These are phyloP conservation scores for Lonchura striata DNA, from an alignment of 2,113 vertebrate genomes.

Conservation along the genomic window DNA sequence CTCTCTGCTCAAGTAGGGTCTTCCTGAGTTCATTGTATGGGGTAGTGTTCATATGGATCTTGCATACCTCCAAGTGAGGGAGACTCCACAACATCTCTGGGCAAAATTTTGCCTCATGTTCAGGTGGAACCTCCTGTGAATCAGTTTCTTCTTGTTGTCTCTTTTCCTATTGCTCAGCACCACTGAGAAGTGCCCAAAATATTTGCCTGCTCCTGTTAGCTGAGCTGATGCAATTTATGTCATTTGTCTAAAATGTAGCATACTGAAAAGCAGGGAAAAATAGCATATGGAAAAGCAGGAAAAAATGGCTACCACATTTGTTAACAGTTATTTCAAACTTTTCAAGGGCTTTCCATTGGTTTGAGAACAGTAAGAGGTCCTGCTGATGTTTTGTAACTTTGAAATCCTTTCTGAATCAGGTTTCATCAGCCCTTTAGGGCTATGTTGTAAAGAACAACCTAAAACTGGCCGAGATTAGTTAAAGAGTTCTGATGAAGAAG, in stretches of 20 bases:
- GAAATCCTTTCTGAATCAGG: background rate
- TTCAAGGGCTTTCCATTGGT: background rate
- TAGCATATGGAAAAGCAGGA: background rate
- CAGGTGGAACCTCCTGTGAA: background rate
- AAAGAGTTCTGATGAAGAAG: background rate
- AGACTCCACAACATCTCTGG: too few relatives aligned
- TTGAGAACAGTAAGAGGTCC: background rate
- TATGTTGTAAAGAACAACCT: background rate
- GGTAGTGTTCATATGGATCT: background rate
- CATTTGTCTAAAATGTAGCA: accelerated
- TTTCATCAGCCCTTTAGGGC: background rate
- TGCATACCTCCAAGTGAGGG: background rate
- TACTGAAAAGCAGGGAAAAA: background rate
- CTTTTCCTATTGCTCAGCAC: background rate
- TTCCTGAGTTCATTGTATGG: background rate
- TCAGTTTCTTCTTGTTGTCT: background rate
- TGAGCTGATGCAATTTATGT: background rate
- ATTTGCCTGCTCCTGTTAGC: background rate
- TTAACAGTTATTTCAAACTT: background rate
- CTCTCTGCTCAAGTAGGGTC: background rate
- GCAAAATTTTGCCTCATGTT: background rate
- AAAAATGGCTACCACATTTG: background rate
- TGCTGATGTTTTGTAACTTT: background rate
- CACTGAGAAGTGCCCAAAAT: background rate
- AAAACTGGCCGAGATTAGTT: background rate